Conservation (phyloP, 2,888 invertebrate genomes). For the Steinernema carpocapsae region DNA sequence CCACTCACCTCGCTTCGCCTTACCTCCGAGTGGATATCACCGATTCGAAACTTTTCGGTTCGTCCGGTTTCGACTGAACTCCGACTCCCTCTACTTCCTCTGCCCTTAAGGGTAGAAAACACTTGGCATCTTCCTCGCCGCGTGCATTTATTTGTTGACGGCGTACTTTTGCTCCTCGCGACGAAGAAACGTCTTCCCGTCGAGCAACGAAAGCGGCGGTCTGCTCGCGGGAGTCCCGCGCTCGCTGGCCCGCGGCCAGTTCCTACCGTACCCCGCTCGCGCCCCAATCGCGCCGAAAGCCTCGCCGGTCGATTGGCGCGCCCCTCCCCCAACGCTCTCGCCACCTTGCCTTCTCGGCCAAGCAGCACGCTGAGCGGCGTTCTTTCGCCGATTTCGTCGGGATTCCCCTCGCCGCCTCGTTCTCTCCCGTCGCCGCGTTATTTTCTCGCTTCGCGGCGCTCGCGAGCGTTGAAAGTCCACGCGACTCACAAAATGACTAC, state of each 20-base stretch:
- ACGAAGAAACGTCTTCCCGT: background rate
- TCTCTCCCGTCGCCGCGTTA: background rate
- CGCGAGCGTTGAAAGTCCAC: slow-evolving; percentile 14
- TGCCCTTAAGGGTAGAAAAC: background rate
- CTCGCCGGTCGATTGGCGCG: background rate
- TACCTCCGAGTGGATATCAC: background rate
- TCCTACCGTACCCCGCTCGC: background rate
- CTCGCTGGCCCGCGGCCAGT: slow-evolving; percentile 13
- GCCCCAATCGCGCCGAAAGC: slow-evolving; percentile 18
- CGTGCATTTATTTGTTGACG: slow-evolving; percentile 24
- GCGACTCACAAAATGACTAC: slow-evolving; percentile 24
- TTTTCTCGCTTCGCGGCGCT: slow-evolving; percentile 1
- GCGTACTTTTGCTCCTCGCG: slow-evolving; percentile 8
- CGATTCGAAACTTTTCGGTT: background rate
- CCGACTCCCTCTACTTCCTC: background rate
- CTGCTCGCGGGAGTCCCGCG: background rate
- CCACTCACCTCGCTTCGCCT: background rate
- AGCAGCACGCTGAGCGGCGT: background rate
- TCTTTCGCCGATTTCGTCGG: background rate
- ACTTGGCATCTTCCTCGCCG: slow-evolving; percentile 1
- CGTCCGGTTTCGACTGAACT: background rate
- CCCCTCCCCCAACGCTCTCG: slow-evolving; percentile 8
- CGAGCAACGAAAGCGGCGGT: background rate
- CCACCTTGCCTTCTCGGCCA: background rate
- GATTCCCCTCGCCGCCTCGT: background rate